Conservation (phyloP, 2,797 vertebrate genomes). For the Sebastes variabilis region DNA sequence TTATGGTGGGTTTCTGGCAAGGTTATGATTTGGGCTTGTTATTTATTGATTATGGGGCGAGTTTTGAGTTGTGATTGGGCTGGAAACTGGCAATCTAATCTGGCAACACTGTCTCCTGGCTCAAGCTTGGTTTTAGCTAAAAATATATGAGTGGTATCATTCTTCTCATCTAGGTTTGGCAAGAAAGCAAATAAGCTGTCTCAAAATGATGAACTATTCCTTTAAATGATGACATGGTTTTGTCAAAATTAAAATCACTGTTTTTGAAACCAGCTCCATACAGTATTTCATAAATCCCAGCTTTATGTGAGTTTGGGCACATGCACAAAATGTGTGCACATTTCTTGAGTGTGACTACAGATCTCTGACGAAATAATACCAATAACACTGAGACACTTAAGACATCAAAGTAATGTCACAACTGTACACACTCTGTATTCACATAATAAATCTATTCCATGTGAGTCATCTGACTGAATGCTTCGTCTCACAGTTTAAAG, state of each 20-base stretch:
- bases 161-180: not conserved
- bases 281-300: not conserved
- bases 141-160: not conserved
- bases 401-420: not conserved
- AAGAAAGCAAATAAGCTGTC: not conserved
- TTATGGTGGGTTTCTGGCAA: too few relatives aligned
- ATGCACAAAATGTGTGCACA: not conserved
- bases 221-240: not conserved
- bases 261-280: not conserved
- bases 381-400: not conserved
- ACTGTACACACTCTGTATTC: not conserved
- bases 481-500: conserved; percentile 11
- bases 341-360: not conserved
- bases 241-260: not conserved
- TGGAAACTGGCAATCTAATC: too few relatives aligned
- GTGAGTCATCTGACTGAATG: conserved; percentile 6
- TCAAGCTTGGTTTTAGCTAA: not conserved
- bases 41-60: too few relatives aligned
- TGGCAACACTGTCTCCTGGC: too few relatives aligned
- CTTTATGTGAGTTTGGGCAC: not conserved
- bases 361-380: not conserved
- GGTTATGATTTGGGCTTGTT: too few relatives aligned
- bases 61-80: too few relatives aligned
- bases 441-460: not conserved
- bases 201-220: not conserved